Percentiles rank a stretch among this genome's conserved stretches.
Conservation (phyloP, 2,797 vertebrate species). For the Chelon labrosus region DNA sequence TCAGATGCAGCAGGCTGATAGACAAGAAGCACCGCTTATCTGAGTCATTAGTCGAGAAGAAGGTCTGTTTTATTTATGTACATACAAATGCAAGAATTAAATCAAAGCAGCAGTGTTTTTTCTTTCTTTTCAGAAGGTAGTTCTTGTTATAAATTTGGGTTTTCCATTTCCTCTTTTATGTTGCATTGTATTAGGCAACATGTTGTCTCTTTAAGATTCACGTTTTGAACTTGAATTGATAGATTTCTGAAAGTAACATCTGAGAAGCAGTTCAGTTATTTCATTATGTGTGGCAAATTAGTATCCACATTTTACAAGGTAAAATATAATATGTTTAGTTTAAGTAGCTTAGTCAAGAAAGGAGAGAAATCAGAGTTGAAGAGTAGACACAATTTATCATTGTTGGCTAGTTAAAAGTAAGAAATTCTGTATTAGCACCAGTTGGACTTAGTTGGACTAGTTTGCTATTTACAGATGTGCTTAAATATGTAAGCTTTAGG, state of each 20-base stretch:
- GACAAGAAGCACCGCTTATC: conserved; percentile 33
- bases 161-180: too few species aligned
- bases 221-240: too few species aligned
- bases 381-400: background rate
- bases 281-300: too few species aligned
- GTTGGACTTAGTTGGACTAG: background rate
- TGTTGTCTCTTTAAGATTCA: too few species aligned
- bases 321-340: background rate
- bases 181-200: too few species aligned
- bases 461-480: too few species aligned
- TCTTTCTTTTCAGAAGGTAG: too few species aligned
- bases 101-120: background rate
- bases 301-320: too few species aligned
- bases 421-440: background rate
- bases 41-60: conserved; percentile 25
- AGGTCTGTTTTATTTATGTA: conserved; percentile 17
- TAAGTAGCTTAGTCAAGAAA: background rate
- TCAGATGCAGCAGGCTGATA: conserved; percentile 32
- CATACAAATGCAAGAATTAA: background rate
- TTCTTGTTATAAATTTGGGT: too few species aligned
- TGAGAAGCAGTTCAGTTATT: too few species aligned
- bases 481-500: background rate
- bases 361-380: background rate
- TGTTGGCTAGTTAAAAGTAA: background rate
- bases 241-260: too few species aligned